Evolutionary conservation across 2,113 vertebrate species (phyloP).

Genomic region (Brienomyrus brachyistius): DNA sequence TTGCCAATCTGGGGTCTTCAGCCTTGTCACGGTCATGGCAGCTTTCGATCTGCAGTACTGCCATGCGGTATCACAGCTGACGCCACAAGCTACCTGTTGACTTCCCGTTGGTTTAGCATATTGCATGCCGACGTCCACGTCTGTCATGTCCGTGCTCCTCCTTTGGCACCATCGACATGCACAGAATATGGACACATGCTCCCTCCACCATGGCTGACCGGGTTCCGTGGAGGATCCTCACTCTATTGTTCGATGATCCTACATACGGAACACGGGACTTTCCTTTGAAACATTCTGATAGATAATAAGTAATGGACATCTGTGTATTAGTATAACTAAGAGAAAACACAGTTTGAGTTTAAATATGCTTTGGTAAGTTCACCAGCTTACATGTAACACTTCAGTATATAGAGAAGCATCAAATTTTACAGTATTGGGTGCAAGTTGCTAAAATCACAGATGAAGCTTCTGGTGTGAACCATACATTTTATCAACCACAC

Average conservation of each 20-base stretch:
- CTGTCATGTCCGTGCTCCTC: background rate
- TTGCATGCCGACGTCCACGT: background rate
- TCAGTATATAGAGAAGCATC: background rate
- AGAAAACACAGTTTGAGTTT: background rate
- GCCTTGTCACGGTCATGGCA: background rate
- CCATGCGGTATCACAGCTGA: background rate
- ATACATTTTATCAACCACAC: background rate
- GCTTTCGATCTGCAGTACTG: background rate
- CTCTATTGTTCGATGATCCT: background rate
- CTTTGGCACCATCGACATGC: background rate
- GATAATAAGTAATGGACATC: background rate
- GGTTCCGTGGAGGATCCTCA: background rate
- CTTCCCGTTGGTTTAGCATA: background rate
- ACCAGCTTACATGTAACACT: background rate
- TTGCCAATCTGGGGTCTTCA: background rate
- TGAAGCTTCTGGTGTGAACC: background rate
- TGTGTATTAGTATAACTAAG: background rate
- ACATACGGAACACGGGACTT: background rate
- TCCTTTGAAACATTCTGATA: background rate
- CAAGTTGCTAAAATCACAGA: background rate
- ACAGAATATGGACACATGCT: background rate
- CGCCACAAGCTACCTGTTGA: background rate
- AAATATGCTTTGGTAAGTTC: background rate
- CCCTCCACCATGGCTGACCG: background rate
- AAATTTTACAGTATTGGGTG: background rate